Base-by-base conservation (phyloP, 1,140 invertebrate species). In the Danaus plexippus region DNA sequence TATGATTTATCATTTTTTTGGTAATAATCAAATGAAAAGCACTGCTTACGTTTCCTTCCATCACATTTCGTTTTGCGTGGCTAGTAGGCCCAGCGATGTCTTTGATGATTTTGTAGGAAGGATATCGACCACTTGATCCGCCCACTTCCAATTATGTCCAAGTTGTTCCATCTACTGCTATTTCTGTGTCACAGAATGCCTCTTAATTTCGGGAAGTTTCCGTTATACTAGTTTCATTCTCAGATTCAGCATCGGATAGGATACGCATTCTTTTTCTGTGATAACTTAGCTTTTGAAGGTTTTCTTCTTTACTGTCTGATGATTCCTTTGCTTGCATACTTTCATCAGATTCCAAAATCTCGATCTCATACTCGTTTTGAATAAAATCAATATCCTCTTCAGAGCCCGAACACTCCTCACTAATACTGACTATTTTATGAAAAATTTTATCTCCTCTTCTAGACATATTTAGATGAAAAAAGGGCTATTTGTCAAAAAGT, bases 41-140 rank as follows among this genome's bases (percentile, higher is more conserved):
- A 22, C 46, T 56, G 43, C 46, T 56, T 48, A 48, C 46, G 44
- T 48, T 56, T 47, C 54, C 54, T n/a, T 48, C 49, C 46, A 47
- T 57, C 46, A 57, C 52, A 32, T 57, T 57, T 51, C 47, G 51
- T 51, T 57, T 57, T 51, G 55, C 55, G 52, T 55, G 55, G 46
- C 18, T 44, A 51, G 55, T 52, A 51, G 49, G 55, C 55, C 48
- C 43, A 44, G 45, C 43, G 45, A 57, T 44, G 52, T 51, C 53
- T 55, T 49, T 49, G 54, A 56, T 49, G 49, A 41, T 47, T 49
- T 41, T 56, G 49, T 56, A 47, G 44, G 2, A 1, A 43, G 54
- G 54, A 43, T 9, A 56, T 49, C 54, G 48, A 56, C 54, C 54
- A 56, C 12, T 42, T 43, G 49, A 10, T 49, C 55, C 55, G 45